Conservation (phyloP, 2,888 invertebrate species). For the Phyllotreta cruciferae region DNA sequence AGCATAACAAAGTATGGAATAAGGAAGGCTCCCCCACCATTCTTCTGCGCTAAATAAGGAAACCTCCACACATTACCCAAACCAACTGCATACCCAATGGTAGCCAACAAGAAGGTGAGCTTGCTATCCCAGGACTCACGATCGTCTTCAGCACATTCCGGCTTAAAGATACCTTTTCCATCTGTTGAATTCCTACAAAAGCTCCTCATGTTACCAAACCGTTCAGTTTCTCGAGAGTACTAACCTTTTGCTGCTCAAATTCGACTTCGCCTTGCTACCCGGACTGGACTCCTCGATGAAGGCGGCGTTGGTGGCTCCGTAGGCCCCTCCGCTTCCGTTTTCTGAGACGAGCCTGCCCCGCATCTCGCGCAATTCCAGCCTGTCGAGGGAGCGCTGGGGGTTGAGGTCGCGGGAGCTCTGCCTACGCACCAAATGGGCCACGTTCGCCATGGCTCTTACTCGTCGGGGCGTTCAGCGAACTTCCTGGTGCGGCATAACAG, state of each 20-base stretch:
- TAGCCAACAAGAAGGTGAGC: constrained; percentile 88
- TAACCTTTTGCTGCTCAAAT: constrained; percentile 65
- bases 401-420: constrained; percentile 88
- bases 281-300: constrained; percentile 71
- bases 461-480: neutral
- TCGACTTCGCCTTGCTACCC: constrained; percentile 60
- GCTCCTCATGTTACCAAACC: neutral
- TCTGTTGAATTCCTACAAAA: constrained; percentile 47
- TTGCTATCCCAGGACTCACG: constrained; percentile 94
- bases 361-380: constrained; percentile 86
- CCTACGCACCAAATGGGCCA: constrained; percentile 85
- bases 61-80: constrained; percentile 96
- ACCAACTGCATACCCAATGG: constrained; percentile 91
- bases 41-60: constrained; percentile 93
- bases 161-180: constrained; percentile 70
- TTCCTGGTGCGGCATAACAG: neutral
- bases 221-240: neutral
- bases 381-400: constrained; percentile 80
- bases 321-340: constrained; percentile 69
- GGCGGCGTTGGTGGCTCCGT: constrained; percentile 87
- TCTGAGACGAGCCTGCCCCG: constrained; percentile 81
- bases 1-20: constrained; percentile 97
- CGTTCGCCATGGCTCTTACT: constrained; percentile 76
- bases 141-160: constrained; percentile 64
- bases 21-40: constrained; percentile 95